Base-by-base conservation (phyloP, 2,797 vertebrate genomes). In the Amblyraja radiata region DNA sequence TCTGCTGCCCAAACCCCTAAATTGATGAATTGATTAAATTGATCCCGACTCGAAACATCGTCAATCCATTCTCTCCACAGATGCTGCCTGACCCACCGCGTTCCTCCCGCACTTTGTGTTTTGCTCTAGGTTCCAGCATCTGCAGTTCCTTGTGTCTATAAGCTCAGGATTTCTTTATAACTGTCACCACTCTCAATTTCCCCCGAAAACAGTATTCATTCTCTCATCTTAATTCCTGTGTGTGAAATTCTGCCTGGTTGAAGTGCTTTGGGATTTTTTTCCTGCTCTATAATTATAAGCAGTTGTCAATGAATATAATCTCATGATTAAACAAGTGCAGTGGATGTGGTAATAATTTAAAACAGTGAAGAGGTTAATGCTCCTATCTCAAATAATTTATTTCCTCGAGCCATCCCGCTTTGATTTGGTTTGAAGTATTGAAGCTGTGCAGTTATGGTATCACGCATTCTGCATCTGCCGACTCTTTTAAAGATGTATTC, bases 391-490 rank as follows among this genome's bases (percentile, higher is more conserved):
- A 61, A n/a, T 65, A n/a, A n/a, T 32, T 86, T 58, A 86, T 4
- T 14, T 86, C 58, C 11, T 63, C 7, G 61, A n/a, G 63, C 61
- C n/a, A 32, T 4, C 36, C 3, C 6, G 14, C 25, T 88, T 88
- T 65, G 61, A 88, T 65, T 88, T 88, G 61, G 84, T 88, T 88
- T 88, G 54, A 65, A 65, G 5, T 18, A 88, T 88, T 88, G 1
- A 86, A 32, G 58, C 1, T 65, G 61, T 32, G 14, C 13, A 88
- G 63, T 65, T n/a, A 32, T 65, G 0, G 11, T 63, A 86, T 58
- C 21, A 4, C 54, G 4, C 80, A 86, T 86, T 61, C 11, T n/a
- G 28, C 58, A 28, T n/a, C 25, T 63, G 28, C 25, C 0, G 58
- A 14, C 25, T 81, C 79, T 23, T 61, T 13, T 25, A 7, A 32